Percentiles rank a stretch among this genome's conserved stretches.
Conservation (phyloP, 2,797 vertebrate genomes). For the Syngnathus rostellatus region DNA sequence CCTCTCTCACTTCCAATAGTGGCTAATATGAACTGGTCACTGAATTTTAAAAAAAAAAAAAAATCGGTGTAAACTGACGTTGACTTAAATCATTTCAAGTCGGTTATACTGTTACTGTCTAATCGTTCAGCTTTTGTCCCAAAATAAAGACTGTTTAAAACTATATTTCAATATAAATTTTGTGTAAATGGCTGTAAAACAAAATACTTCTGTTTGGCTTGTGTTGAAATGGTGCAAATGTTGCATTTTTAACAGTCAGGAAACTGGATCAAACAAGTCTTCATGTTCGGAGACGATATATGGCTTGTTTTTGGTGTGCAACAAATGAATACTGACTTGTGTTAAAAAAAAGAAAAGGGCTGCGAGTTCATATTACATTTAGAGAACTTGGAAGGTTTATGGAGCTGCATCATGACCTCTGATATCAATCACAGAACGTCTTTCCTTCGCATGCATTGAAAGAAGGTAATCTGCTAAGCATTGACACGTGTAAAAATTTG, state of each 20-base stretch:
- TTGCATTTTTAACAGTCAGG: not conserved
- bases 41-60: too few species aligned
- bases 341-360: slow-evolving; percentile 32
- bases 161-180: too few species aligned
- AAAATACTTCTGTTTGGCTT: too few species aligned
- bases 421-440: slow-evolving; percentile 65
- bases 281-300: not conserved
- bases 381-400: slow-evolving; percentile 42
- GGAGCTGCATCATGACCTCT: slow-evolving; percentile 52
- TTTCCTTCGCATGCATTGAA: slow-evolving; percentile 43
- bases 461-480: slow-evolving; percentile 20
- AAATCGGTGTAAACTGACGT: too few species aligned
- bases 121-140: too few species aligned
- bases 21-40: too few species aligned
- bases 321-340: slow-evolving; percentile 52
- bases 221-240: too few species aligned
- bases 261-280: not conserved
- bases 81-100: too few species aligned
- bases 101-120: too few species aligned
- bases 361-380: slow-evolving; percentile 6
- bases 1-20: too few species aligned
- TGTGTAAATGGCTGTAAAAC: too few species aligned
- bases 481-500: slow-evolving; percentile 20
- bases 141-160: too few species aligned
- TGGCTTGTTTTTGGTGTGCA: slow-evolving; percentile 32